phyloP scores from a whole-genome alignment of 2,113 vertebrate species.

The Oxygymnocypris stewartii region DNA sequence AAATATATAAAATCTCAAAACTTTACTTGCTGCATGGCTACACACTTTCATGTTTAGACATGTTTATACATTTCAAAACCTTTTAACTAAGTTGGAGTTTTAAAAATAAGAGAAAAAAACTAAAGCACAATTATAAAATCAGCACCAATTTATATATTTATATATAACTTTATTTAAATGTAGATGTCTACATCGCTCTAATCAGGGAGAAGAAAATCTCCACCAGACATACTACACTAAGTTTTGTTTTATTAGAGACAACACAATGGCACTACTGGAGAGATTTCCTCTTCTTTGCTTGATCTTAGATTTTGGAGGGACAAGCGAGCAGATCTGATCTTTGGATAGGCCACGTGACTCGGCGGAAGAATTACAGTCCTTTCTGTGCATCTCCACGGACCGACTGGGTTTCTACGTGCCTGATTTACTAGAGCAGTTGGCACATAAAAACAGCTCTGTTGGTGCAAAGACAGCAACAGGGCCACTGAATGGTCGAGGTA shows the following conservation, averaged over 20 bases:
- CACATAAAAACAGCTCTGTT: constrained; percentile 8
- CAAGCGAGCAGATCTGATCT: constrained; percentile 68
- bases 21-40: constrained; percentile 97
- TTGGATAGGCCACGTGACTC: constrained; percentile 64
- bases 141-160: constrained; percentile 99
- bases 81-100: constrained; percentile 95
- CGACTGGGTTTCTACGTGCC: constrained; percentile 44
- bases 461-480: neutral
- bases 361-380: constrained; percentile 16
- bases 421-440: constrained; percentile 31
- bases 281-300: constrained; percentile 77
- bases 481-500: neutral
- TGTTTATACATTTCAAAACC: constrained; percentile 98
- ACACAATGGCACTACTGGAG: constrained; percentile 97
- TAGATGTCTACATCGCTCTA: constrained; percentile 99
- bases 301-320: constrained; percentile 84
- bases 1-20: constrained; percentile 97
- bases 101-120: constrained; percentile 78
- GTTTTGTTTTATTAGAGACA: constrained; percentile 92
- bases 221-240: constrained; percentile 91
- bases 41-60: constrained; percentile 93
- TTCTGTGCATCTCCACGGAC: constrained; percentile 36
- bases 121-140: constrained; percentile 99
- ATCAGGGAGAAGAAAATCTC: constrained; percentile 87
- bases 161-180: constrained; percentile 96